Conservation (phyloP, 2,888 invertebrate species). For the Masnerella sp. region DNA sequence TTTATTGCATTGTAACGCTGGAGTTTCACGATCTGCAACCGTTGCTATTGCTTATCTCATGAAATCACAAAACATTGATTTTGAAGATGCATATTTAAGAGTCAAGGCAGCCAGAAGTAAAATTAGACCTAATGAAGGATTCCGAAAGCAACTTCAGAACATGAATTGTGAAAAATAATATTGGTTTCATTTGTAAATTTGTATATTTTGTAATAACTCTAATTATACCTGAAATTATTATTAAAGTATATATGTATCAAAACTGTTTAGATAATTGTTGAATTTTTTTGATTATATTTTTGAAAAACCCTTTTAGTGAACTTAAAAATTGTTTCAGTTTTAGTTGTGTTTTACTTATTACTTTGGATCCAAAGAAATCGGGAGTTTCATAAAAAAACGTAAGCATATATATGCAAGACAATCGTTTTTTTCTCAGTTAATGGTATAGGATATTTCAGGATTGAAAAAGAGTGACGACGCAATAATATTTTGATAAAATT, state of each 20-base stretch:
- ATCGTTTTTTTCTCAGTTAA: not conserved
- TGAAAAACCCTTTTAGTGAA: too few relatives aligned
- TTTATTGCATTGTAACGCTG: constrained; percentile 94
- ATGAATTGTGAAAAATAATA: constrained; percentile 12
- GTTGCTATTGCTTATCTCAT: constrained; percentile 91
- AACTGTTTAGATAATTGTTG: too few relatives aligned
- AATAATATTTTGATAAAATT: constrained; percentile 63
- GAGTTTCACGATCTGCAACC: constrained; percentile 90
- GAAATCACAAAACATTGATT: constrained; percentile 80
- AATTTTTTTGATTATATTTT: too few relatives aligned
- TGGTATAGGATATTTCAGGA: not conserved
- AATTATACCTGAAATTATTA: not conserved
- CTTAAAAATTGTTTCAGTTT: too few relatives aligned
- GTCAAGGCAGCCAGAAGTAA: constrained; percentile 84
- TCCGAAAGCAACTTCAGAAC: constrained; percentile 83
- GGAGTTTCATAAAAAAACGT: too few relatives aligned
- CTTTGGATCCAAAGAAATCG: too few relatives aligned
- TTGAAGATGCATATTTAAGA: constrained; percentile 82
- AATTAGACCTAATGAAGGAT: constrained; percentile 90
- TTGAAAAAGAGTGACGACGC: not conserved
- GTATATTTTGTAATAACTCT: not conserved
- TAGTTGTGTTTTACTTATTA: too few relatives aligned
- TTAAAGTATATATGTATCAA: too few relatives aligned
- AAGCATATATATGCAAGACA: not conserved
- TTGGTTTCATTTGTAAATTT: too few relatives aligned